Conservation (phyloP, 2,797 vertebrate genomes). For the Harpagifer antarcticus region DNA sequence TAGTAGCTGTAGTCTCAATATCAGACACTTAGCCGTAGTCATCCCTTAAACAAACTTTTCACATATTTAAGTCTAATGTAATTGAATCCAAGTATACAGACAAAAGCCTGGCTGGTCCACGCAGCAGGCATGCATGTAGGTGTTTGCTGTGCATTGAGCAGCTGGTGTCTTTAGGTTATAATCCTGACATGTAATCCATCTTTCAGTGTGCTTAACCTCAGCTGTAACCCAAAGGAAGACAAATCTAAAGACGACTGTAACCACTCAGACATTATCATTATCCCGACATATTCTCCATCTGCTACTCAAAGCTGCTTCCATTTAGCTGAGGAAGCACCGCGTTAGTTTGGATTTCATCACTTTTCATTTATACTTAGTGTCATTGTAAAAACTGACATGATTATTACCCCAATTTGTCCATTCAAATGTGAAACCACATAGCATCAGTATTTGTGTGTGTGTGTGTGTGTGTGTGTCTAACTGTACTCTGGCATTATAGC, state of each 20-base stretch:
- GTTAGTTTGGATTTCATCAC: too few species aligned
- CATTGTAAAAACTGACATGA: background rate
- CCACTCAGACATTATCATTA: background rate
- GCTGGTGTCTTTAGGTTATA: constrained; percentile 35
- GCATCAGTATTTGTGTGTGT: constrained; percentile 19
- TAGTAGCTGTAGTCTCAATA: constrained; percentile 21
- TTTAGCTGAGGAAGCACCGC: background rate
- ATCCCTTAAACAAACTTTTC: background rate
- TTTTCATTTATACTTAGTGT: background rate
- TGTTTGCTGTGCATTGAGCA: constrained; percentile 18
- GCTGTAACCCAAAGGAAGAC: constrained; percentile 3
- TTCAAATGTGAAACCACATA: constrained; percentile 20
- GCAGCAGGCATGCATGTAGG: background rate
- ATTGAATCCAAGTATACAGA: background rate
- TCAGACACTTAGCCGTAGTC: background rate
- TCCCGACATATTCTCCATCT: constrained; percentile 20
- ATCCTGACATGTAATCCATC: constrained; percentile 53
- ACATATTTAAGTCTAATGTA: background rate
- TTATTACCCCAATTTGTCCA: background rate
- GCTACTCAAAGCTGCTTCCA: constrained; percentile 9
- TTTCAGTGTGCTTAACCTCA: constrained; percentile 1
- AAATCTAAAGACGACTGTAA: background rate
- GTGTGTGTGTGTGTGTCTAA: constrained; percentile 10
- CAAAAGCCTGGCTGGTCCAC: background rate
- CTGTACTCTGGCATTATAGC: constrained; percentile 59